Percentiles rank a stretch among this genome's conserved stretches.
phyloP scores from a whole-genome alignment of 2,888 invertebrate species.

The Calameuta pallipes region DNA sequence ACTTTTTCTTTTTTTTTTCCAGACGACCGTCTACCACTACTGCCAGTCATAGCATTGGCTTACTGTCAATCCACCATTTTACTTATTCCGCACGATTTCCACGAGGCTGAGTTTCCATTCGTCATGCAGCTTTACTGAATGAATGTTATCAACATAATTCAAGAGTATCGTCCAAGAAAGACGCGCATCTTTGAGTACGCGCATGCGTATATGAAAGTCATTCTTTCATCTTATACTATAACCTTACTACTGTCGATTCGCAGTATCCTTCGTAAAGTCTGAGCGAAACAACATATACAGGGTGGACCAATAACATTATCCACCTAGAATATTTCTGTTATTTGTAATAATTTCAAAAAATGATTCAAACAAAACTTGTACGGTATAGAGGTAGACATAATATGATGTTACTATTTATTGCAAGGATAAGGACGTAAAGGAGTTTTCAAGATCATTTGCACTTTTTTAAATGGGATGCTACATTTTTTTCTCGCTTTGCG shows the following conservation, averaged over 20 bases:
- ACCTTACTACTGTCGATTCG: neutral
- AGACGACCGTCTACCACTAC: neutral
- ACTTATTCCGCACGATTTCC: neutral
- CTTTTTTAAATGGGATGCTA: too few relatives aligned
- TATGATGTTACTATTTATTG: too few relatives aligned
- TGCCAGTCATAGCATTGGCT: neutral
- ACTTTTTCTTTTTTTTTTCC: neutral
- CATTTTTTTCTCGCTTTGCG: too few relatives aligned
- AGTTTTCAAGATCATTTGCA: too few relatives aligned
- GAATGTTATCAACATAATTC: conserved; percentile 40
- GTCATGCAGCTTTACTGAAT: conserved; percentile 19
- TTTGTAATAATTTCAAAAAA: too few relatives aligned
- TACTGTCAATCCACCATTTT: neutral
- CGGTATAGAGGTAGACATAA: too few relatives aligned
- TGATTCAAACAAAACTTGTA: too few relatives aligned
- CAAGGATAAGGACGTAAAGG: too few relatives aligned
- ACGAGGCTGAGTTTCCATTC: neutral
- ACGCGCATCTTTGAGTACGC: neutral
- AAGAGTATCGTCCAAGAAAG: neutral
- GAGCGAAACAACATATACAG: too few relatives aligned
- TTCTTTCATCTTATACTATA: neutral
- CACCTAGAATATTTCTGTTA: too few relatives aligned
- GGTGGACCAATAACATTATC: too few relatives aligned
- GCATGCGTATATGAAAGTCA: neutral
- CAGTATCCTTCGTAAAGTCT: neutral